Evolutionary conservation across 2,113 vertebrate genomes (phyloP).

Genomic region (Perognathus longimembris): DNA sequence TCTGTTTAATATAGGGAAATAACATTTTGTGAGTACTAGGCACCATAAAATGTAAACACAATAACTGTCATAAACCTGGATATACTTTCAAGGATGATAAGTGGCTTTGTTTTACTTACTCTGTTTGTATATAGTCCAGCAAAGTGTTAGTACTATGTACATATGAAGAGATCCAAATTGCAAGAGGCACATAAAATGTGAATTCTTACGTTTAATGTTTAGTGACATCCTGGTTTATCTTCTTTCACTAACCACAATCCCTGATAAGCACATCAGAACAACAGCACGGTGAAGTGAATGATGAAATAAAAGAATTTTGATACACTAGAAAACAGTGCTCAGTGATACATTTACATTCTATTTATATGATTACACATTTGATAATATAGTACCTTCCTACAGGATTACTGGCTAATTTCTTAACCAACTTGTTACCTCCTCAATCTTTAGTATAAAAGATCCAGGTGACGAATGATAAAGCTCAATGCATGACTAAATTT

Average conservation of each 20-base stretch:
- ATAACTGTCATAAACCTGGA: conserved; percentile 95
- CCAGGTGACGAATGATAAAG: too few relatives aligned
- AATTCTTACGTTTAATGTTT: conserved; percentile 80
- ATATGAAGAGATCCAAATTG: conserved; percentile 71
- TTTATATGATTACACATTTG: conserved; percentile 91
- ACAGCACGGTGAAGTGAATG: conserved; percentile 92
- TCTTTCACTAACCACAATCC: conserved; percentile 89
- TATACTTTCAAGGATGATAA: conserved; percentile 83
- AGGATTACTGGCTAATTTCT: conserved; percentile 87
- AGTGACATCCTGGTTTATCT: conserved; percentile 93
- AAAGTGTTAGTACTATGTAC: conserved; percentile 75
- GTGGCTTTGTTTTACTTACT: conserved; percentile 83
- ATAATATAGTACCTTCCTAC: conserved; percentile 92
- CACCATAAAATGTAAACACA: conserved; percentile 99
- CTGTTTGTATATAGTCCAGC: conserved; percentile 80
- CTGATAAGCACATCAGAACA: conserved; percentile 91
- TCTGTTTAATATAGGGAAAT: conserved; percentile 94
- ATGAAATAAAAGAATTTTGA: conserved; percentile 85
- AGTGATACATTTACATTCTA: conserved; percentile 89
- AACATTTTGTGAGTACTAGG: conserved; percentile 94
- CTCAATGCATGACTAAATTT: conserved; percentile 86
- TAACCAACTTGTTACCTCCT: conserved; percentile 92
- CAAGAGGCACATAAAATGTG: conserved; percentile 77
- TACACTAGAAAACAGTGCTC: conserved; percentile 88
- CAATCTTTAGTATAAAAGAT: too few relatives aligned